phyloP scores from a whole-genome alignment of 2,888 invertebrate genomes.

The Noctua janthe region DNA sequence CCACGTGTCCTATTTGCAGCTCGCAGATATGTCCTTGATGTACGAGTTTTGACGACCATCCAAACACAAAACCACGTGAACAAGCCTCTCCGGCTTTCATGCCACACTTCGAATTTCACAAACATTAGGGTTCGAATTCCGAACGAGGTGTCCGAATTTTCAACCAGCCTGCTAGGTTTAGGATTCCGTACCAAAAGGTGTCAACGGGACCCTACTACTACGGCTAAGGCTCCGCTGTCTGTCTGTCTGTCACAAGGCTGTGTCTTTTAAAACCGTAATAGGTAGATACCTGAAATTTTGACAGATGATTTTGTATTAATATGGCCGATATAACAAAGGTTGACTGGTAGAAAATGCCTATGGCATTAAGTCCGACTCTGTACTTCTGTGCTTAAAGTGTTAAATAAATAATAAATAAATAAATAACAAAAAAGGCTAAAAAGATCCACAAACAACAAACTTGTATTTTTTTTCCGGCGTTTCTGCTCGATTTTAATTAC shows the following conservation, averaged over 20 bases:
- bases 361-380: no score
- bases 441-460: no score
- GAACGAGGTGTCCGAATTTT: constrained; percentile 50
- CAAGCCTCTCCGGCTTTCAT: constrained; percentile 23
- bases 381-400: no score
- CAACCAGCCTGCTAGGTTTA: constrained; percentile 34
- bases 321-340: not conserved
- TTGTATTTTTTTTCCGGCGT: no score
- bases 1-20: constrained; percentile 34
- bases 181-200: not conserved
- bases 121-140: constrained; percentile 55
- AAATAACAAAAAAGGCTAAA: no score
- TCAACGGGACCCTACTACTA: not conserved
- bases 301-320: not conserved
- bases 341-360: no score
- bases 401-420: no score
- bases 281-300: not conserved
- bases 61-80: constrained; percentile 51
- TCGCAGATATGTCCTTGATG: constrained; percentile 25
- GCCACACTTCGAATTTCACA: constrained; percentile 41
- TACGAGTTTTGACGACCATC: constrained; percentile 39
- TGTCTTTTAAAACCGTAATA: not conserved
- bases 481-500: not conserved
- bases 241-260: not conserved
- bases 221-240: not conserved